Conservation (phyloP, 2,797 vertebrate species). For the Heterohyrax brucei region DNA sequence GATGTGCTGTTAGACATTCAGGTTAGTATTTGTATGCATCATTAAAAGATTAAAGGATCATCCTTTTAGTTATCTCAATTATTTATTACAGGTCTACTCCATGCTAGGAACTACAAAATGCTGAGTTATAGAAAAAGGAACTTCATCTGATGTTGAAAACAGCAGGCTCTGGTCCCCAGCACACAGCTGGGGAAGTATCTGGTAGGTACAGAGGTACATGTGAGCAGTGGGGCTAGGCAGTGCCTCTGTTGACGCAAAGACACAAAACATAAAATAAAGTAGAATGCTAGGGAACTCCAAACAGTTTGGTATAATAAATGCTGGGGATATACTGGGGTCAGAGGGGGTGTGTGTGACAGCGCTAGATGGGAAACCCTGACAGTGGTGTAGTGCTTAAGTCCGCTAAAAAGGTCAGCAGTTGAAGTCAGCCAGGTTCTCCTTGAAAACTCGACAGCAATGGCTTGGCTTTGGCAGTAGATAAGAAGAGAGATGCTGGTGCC, state of each 20-base stretch:
- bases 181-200: rapidly evolving
- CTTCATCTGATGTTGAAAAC: background rate
- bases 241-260: background rate
- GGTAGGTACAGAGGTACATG: background rate
- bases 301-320: background rate
- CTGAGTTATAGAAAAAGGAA: background rate
- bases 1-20: background rate
- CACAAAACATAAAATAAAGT: background rate
- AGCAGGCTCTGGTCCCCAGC: background rate
- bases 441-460: too few species aligned
- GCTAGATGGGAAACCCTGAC: too few species aligned
- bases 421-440: too few species aligned
- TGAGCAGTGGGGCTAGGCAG: background rate
- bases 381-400: too few species aligned
- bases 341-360: too few species aligned
- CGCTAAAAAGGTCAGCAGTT: too few species aligned
- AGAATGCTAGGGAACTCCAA: background rate
- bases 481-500: background rate
- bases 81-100: background rate
- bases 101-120: background rate
- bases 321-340: background rate
- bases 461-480: too few species aligned
- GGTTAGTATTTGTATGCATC: background rate
- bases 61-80: background rate
- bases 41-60: constrained; percentile 25